Evolutionary conservation across 1,140 invertebrate species (phyloP).

Genomic region (Pseudomyrmex sp.): DNA sequence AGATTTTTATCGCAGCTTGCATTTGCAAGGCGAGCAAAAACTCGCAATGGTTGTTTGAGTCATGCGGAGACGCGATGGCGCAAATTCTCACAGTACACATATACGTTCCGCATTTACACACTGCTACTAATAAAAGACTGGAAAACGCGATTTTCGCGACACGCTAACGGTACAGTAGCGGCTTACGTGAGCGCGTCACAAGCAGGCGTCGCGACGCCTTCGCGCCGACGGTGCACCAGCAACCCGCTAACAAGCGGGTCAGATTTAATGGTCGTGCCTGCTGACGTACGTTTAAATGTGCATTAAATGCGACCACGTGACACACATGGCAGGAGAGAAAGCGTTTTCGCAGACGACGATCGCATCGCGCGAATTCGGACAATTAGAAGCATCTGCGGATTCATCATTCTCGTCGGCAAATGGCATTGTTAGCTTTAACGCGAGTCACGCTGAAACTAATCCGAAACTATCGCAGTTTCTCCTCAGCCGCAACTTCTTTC

Average conservation of each 20-base stretch:
- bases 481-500: constrained; percentile 23
- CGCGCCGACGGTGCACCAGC: constrained; percentile 3
- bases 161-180: constrained; percentile 13
- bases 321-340: not conserved
- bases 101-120: constrained; percentile 27
- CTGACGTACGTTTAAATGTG: constrained; percentile 74
- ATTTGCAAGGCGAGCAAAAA: constrained; percentile 11
- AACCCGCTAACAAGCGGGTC: constrained; percentile 67
- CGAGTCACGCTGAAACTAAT: constrained; percentile 43
- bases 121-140: constrained; percentile 42
- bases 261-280: constrained; percentile 75
- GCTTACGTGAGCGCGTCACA: constrained; percentile 27
- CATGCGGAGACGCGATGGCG: constrained; percentile 24
- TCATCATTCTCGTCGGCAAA: constrained; percentile 7
- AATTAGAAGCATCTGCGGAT: constrained; percentile 57
- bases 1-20: not conserved
- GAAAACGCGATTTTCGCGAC: constrained; percentile 55
- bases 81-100: not conserved
- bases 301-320: constrained; percentile 68
- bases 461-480: constrained; percentile 30
- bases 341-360: constrained; percentile 35
- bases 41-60: constrained; percentile 16
- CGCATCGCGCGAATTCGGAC: constrained; percentile 32
- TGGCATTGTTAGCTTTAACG: not conserved
- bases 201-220: not conserved